Evolutionary conservation across 2,888 invertebrate genomes (phyloP), one percentile per base, ranked within the genome.

Genomic region (Metacarcinus magister): DNA sequence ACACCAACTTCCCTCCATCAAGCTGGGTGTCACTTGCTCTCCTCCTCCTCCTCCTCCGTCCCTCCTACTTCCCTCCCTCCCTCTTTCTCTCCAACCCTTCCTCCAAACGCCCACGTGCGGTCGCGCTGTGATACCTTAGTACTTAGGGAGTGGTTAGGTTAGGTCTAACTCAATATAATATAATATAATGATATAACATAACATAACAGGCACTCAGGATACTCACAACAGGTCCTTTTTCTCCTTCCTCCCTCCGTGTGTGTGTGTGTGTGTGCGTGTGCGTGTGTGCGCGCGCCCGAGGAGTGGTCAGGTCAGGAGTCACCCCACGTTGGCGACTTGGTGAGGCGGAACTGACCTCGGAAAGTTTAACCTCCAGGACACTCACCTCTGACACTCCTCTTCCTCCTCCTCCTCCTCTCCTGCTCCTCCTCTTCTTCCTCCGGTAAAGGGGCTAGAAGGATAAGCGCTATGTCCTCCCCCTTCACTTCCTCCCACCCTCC

Each of bases 331-430:
- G 19, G 67, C 67, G 67, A 67, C 67, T 67, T 67, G 67, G 67
- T 67, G 67, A 67, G 67, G 67, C 67, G n/a, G 67, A 67, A 67
- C 67, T 67, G 67, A 67, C 67, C 67, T 67, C 67, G 23, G 5
- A 19, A 67, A 67, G n/a, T 67, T 67, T 82, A 82, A 82, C 82
- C 82, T 82, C 82, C 32, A 82, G 82, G 82, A 82, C 82, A 32
- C 82, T 82, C 82, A 82, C 82, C 82, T 82, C 32, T 82, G 82
- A 82, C 82, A 82, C 82, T 67, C 82, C 82, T 82, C 82, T 8
- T 82, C 82, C 82, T 82, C 28, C 82, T 82, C 82, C 82, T 82
- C 82, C 82, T 82, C 82, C 82, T 82, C 32, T 32, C 8, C 82
- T 8, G 67, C 28, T 32, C 28, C 28, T 82, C 82, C 28, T 82